Percentiles rank a stretch among this genome's conserved stretches.
These are phyloP conservation scores for Carlito syrichta DNA, from an alignment of 2,113 vertebrate genomes.

Conservation along the genomic window DNA sequence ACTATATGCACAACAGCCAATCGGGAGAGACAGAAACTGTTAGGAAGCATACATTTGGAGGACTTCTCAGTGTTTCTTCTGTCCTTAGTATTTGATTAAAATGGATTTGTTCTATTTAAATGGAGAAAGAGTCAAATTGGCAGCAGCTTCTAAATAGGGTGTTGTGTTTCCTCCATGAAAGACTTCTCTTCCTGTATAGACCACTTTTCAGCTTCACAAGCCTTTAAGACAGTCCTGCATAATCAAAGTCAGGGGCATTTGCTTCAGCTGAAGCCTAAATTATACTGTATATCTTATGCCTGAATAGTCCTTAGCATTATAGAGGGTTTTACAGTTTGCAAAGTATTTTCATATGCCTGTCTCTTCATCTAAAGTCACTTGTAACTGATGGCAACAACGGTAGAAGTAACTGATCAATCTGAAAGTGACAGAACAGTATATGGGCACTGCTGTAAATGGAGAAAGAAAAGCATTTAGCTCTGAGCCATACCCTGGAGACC, in stretches of 20 bases:
- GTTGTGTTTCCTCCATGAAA: not conserved
- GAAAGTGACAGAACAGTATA: not conserved
- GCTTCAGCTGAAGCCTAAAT: not conserved
- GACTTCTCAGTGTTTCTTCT: not conserved
- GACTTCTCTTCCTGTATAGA: not conserved
- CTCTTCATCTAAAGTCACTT: slow-evolving; percentile 4
- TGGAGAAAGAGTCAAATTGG: slow-evolving; percentile 10
- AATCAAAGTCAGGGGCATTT: not conserved
- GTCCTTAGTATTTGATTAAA: not conserved
- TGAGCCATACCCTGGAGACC: not conserved
- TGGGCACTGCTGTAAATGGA: not conserved
- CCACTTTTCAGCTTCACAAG: not conserved
- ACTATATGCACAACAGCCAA: not conserved
- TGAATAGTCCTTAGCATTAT: not conserved
- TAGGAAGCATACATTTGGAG: not conserved
- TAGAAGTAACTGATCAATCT: slow-evolving; percentile 29
- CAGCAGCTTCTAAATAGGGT: not conserved
- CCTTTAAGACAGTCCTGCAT: not conserved
- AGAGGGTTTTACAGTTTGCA: not conserved
- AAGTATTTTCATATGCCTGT: slow-evolving; percentile 1
- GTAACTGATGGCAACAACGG: slow-evolving; percentile 32
- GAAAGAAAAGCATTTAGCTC: not conserved
- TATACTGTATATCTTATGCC: not conserved
- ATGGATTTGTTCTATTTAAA: slow-evolving; percentile 21
- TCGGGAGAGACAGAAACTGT: not conserved